These are phyloP conservation scores for Agapornis roseicollis DNA, from an alignment of 2,113 vertebrate species.

Conservation along the genomic window DNA sequence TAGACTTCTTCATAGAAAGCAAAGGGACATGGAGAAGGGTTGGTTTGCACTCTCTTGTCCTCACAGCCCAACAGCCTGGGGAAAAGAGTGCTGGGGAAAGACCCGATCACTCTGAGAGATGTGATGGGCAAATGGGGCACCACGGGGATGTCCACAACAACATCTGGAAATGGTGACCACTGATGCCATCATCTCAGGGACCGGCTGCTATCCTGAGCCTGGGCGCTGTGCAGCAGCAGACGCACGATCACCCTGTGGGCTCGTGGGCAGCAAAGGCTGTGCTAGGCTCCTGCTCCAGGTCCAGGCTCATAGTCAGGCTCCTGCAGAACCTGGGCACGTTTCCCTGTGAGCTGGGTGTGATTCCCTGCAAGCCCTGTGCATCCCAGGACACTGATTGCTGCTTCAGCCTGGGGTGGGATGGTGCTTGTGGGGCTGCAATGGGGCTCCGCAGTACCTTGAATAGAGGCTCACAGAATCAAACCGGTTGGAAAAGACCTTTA, in stretches of 20 bases:
- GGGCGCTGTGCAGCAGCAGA: not conserved
- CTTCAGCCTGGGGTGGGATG: not conserved
- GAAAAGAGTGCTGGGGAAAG: not conserved
- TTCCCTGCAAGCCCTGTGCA: not conserved
- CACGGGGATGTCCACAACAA: rapidly evolving
- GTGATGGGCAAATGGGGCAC: no score
- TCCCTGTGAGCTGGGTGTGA: not conserved
- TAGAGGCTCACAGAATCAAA: not conserved
- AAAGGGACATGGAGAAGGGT: not conserved
- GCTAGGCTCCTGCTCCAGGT: not conserved
- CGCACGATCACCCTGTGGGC: rapidly evolving
- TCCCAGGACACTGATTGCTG: not conserved
- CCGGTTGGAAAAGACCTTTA: not conserved
- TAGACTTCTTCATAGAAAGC: not conserved
- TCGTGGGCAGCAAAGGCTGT: not conserved
- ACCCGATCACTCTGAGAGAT: not conserved
- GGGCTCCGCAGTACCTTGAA: not conserved
- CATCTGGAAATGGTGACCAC: not conserved
- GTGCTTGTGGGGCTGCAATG: not conserved
- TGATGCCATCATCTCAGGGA: not conserved
- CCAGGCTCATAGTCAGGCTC: not conserved
- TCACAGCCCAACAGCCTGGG: not conserved
- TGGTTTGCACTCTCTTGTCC: not conserved
- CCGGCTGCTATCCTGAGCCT: not conserved
- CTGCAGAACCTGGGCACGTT: not conserved